A percentile compares a stretch with the other conserved stretches of the same genome.
These are phyloP conservation scores for Malurus cyaneus DNA, from an alignment of 2,113 vertebrate genomes.

Conservation along the genomic window DNA sequence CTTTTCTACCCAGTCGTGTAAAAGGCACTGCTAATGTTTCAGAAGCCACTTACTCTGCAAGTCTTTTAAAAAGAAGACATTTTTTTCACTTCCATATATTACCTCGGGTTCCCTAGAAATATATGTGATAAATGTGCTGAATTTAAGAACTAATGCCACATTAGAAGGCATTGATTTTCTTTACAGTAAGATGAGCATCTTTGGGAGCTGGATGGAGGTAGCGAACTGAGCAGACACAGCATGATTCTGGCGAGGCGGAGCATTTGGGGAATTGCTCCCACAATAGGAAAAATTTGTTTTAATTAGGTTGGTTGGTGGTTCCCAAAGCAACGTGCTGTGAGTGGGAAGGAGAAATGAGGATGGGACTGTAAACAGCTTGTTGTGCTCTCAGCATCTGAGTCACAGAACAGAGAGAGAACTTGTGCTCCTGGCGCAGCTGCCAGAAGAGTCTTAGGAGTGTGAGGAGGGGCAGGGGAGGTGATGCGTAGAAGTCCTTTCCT, in stretches of 20 bases:
- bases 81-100: neutral
- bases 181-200: slow-evolving; percentile 41
- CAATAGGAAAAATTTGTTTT: slow-evolving; percentile 67
- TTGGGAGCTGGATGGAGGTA: slow-evolving; percentile 31
- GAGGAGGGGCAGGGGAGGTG: neutral
- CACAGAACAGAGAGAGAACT: neutral
- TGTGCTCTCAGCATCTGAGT: slow-evolving; percentile 33
- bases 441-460: neutral
- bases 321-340: slow-evolving; percentile 61
- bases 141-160: slow-evolving; percentile 42
- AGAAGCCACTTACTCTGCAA: neutral
- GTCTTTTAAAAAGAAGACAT: neutral
- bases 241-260: slow-evolving; percentile 8
- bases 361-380: slow-evolving; percentile 24
- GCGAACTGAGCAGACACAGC: slow-evolving; percentile 20
- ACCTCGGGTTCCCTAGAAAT: neutral
- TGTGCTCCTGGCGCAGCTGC: neutral
- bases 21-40: neutral
- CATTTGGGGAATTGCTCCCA: slow-evolving; percentile 57
- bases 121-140: neutral
- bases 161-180: slow-evolving; percentile 25
- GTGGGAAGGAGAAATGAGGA: slow-evolving; percentile 36
- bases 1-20: neutral
- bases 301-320: slow-evolving; percentile 71
- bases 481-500: neutral